Evolutionary conservation across 2,113 vertebrate species (phyloP), one percentile per base, ranked within the genome.

Genomic region (Orycteropus afer): DNA sequence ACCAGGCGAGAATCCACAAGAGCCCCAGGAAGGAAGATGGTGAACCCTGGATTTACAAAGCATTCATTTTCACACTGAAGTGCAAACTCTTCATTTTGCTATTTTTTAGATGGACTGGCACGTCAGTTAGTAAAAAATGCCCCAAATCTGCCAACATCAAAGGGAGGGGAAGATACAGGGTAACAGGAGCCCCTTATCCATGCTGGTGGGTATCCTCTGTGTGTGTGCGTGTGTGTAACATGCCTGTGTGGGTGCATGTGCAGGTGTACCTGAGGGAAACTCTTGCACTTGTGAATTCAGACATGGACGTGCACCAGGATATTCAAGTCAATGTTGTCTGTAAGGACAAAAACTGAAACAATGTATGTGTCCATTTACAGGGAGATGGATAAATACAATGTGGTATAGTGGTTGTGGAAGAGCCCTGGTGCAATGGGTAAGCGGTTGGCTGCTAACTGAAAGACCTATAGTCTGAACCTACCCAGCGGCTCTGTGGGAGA

Each of bases 111-210:
- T 32, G 61, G n/a, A 51, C 18, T 84, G n/a, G 37, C 14, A 29
- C 42, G 22, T 67, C 12, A 11, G 7, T n/a, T 53, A 49, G 22
- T 51, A 53, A 85, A 80, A 90, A 45, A 79, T 25, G 23, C 40
- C 77, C 76, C n/a, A 42, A 25, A 34, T 20, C 73, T 65, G 29
- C 29, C 51, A 34, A 55, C 17, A 53, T 13, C 29, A 53, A 65
- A 27, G 20, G 57, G 5, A 74, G 22, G 47, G 59, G 42, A 29
- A 20, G 51, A 40, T 1, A 9, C 7, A 51, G 71, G 57, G 25
- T n/a, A 32, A 49, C 0, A 7, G 71, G 61, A 15, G 63, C 18
- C 49, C n/a, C 55, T 45, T 0, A 0, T 9, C 65, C 47, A 10
- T 13, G 37, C 34, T 27, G 47, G 76, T 29, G 20, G 40, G 51